phyloP scores from a whole-genome alignment of 2,113 vertebrate genomes.

The Seriola aureovittata region DNA sequence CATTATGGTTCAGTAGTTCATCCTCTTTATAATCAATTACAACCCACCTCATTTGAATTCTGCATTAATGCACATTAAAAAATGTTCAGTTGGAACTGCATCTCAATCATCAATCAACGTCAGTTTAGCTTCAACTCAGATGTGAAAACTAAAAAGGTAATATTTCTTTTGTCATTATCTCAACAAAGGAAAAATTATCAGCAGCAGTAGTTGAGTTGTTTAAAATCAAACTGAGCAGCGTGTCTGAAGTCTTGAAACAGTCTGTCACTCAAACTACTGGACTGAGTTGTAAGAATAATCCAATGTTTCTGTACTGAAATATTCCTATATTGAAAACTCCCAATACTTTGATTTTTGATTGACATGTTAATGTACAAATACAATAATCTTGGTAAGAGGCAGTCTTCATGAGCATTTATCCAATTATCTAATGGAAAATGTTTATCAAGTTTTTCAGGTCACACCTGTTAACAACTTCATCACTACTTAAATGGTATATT shows the following conservation, averaged over 20 bases:
- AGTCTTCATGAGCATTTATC: neutral
- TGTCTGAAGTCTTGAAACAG: neutral
- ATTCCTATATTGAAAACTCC: neutral
- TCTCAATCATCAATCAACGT: constrained; percentile 17
- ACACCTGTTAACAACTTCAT: neutral
- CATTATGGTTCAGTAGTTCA: constrained; percentile 56
- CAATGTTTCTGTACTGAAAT: neutral
- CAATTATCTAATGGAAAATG: neutral
- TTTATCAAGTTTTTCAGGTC: neutral
- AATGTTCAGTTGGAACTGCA: constrained; percentile 44
- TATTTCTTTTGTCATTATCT: constrained; percentile 40
- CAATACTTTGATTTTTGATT: neutral
- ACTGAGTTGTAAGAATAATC: constrained; percentile 8
- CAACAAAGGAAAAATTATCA: constrained; percentile 20
- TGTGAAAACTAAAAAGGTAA: constrained; percentile 48
- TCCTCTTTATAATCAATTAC: constrained; percentile 59
- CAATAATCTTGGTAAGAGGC: neutral
- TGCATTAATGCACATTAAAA: constrained; percentile 58
- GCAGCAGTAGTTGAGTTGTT: neutral
- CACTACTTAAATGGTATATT: neutral
- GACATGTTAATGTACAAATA: neutral
- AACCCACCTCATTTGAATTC: constrained; percentile 51
- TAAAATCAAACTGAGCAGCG: neutral
- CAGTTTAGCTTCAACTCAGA: constrained; percentile 33
- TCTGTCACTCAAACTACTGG: constrained; percentile 4